Base-by-base conservation (phyloP, 2,888 invertebrate species). In the Syrista parreyssii region DNA sequence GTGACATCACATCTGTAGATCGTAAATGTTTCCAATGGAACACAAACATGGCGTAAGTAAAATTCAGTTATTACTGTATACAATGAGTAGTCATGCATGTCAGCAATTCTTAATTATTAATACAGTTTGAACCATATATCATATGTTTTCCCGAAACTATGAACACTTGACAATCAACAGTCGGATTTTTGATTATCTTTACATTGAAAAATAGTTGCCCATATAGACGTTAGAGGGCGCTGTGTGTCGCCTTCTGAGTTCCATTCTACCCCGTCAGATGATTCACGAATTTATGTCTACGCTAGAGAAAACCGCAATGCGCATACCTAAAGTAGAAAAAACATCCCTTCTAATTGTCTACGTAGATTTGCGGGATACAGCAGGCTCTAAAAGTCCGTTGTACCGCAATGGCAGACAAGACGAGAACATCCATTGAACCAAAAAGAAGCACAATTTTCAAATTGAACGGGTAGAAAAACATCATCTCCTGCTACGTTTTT, bases 281-380 rank as follows among this genome's bases (percentile, higher is more conserved):
- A 73, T 40, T 32, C 75, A 55, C 71, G 73, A 77, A 74, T 76
- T 77, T 76, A 76, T 78, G 79, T 78, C 75, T 75, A 76, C 73
- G 73, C 74, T 40, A 68, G 71, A 75, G 68, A 72, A 55, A 78
- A 78, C 81, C 82, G 82, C 82, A 82, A 80, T 82, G 82, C 82
- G 82, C 78, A 80, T 74, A 78, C 75, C 75, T n/a, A 74, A 75
- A 71, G 23, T 71, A 68, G 74, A 33, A 30, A 40, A 69, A 77
- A 77, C 23, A 55, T 55, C 55, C 55, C 23, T 55, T 55, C 55
- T 55, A 55, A 55, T 55, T 55, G 31, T 31, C 71, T 71, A 23
- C 71, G 23, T 30, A 33, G 71, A 71, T 30, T 31, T 71, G 11
- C 23, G 9, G 6, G 30, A 71, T 31, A 30, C 6, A 71, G 71